A percentile compares a stretch with the other conserved stretches of the same genome.
Conservation (phyloP, 2,797 vertebrate genomes). For the Eulemur rubriventer region DNA sequence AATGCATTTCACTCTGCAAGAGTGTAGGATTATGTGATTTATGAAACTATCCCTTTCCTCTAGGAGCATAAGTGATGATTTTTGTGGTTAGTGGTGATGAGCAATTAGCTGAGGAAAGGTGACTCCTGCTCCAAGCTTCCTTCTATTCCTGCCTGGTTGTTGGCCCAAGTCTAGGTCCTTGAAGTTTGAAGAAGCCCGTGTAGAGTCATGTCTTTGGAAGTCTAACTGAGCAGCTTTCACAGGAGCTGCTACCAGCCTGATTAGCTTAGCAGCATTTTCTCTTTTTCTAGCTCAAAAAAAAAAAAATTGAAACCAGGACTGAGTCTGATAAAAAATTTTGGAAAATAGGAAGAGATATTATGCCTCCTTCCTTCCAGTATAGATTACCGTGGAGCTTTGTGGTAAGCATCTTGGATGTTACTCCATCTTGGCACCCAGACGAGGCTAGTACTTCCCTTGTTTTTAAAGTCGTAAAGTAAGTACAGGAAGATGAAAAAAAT, state of each 20-base stretch:
- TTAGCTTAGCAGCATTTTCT: constrained; percentile 7
- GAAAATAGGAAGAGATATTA: neutral
- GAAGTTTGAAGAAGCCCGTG: neutral
- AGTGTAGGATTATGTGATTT: constrained; percentile 45
- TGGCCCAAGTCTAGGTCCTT: constrained; percentile 15
- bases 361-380: neutral
- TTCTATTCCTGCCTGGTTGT: neutral
- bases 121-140: neutral
- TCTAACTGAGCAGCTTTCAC: neutral
- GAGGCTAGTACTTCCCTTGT: neutral
- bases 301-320: neutral
- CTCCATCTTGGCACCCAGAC: neutral
- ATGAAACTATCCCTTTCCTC: neutral
- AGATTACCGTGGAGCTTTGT: neutral
- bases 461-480: constrained; percentile 16
- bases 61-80: constrained; percentile 43
- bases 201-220: constrained; percentile 13
- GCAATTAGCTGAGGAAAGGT: constrained; percentile 54
- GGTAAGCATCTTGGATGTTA: neutral
- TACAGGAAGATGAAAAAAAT: neutral
- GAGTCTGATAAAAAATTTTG: neutral
- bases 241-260: neutral
- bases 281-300: neutral
- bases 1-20: constrained; percentile 10
- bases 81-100: constrained; percentile 59